Conservation (phyloP, 1,140 invertebrate genomes). For the Steinernema feltiae region DNA sequence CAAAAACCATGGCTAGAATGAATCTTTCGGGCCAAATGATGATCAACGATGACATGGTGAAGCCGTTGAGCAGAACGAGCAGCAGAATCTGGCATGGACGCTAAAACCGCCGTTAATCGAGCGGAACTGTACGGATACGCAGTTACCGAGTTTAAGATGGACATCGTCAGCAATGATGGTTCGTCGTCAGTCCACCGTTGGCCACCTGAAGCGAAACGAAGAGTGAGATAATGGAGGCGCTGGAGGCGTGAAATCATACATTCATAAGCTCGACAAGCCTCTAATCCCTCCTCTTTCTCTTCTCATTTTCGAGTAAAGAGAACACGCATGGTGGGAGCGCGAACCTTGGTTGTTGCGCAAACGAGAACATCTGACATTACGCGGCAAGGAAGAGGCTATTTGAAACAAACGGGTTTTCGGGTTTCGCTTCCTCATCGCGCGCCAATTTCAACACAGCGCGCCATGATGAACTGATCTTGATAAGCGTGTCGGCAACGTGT, state of each 20-base stretch:
- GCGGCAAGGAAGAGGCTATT: too few relatives aligned
- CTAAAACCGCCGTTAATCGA: not conserved
- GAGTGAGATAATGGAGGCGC: not conserved
- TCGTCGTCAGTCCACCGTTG: not conserved
- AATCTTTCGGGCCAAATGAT: constrained; percentile 1
- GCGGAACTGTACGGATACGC: not conserved
- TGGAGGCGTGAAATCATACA: not conserved
- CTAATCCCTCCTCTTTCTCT: not conserved
- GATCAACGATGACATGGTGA: not conserved
- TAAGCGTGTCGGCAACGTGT: too few relatives aligned
- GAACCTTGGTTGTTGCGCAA: too few relatives aligned
- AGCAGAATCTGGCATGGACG: not conserved
- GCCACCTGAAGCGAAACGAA: constrained; percentile 11
- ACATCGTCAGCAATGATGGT: not conserved
- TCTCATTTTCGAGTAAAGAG: not conserved
- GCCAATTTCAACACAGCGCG: too few relatives aligned
- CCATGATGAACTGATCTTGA: too few relatives aligned
- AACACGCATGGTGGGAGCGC: too few relatives aligned
- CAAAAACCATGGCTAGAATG: not conserved
- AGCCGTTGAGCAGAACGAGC: constrained; percentile 1
- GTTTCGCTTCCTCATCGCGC: too few relatives aligned
- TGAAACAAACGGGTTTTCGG: too few relatives aligned
- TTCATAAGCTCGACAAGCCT: not conserved
- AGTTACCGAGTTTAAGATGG: not conserved
- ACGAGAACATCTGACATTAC: too few relatives aligned